Conservation (phyloP, 2,797 vertebrate genomes). For the Arrhamphus sclerolepis region DNA sequence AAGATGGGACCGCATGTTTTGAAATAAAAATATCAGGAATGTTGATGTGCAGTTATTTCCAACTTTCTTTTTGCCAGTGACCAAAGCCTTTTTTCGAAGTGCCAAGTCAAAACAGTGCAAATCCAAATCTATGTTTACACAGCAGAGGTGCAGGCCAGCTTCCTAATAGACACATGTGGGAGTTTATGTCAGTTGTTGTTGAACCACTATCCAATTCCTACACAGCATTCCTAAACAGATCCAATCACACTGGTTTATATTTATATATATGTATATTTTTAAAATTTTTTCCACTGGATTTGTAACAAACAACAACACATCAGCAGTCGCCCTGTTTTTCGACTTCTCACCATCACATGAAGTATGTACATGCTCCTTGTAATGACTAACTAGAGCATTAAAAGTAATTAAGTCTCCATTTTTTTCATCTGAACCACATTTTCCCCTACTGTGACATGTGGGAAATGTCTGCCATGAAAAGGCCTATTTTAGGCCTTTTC, state of each 20-base stretch:
- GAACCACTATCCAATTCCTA: not conserved
- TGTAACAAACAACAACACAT: not conserved
- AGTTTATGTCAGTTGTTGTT: not conserved
- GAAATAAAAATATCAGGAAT: too few species aligned
- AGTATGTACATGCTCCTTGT: not conserved
- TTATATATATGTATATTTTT: too few species aligned
- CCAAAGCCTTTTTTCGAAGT: not conserved
- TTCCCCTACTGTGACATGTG: not conserved
- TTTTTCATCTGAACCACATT: not conserved
- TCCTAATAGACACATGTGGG: constrained; percentile 8
- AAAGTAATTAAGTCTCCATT: constrained; percentile 4
- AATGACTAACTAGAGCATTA: constrained; percentile 1
- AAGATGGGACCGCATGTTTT: too few species aligned
- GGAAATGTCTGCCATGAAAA: too few species aligned
- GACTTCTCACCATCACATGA: not conserved
- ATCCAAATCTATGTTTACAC: not conserved
- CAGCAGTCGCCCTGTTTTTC: not conserved
- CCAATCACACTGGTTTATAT: not conserved
- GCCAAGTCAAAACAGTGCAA: not conserved
- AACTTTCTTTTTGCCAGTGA: too few species aligned
- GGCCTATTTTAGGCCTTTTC: not conserved
- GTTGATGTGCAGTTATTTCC: too few species aligned
- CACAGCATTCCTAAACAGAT: not conserved
- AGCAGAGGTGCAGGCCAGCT: not conserved
- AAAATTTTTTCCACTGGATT: not conserved